These are phyloP conservation scores for Phenacoccus solenopsis DNA, from an alignment of 1,140 invertebrate genomes.

Conservation along the genomic window DNA sequence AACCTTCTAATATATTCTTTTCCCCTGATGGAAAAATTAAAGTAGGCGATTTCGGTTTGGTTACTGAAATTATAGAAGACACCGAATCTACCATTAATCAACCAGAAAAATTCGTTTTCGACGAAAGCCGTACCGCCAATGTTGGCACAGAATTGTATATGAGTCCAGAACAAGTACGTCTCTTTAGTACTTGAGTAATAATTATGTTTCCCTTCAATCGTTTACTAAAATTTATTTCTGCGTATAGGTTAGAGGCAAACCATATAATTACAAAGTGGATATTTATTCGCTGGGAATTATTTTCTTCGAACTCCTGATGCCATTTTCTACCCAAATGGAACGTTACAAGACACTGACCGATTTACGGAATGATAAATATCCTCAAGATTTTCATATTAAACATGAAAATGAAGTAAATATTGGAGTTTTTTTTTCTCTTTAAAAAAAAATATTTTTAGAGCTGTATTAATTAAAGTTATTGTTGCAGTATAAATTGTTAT, in stretches of 20 bases:
- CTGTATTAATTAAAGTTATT: slow-evolving; percentile 25
- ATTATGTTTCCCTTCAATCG: not conserved
- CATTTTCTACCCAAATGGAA: slow-evolving; percentile 85
- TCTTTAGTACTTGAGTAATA: no score
- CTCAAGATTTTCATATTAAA: slow-evolving; percentile 47
- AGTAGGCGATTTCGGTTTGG: slow-evolving; percentile 93
- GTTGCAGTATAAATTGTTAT: slow-evolving; percentile 56
- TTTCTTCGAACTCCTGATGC: slow-evolving; percentile 78
- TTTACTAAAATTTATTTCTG: slow-evolving; percentile 8
- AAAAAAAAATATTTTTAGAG: not conserved
- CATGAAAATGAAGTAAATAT: slow-evolving; percentile 53
- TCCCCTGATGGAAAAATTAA: slow-evolving; percentile 79
- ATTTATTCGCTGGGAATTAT: slow-evolving; percentile 93
- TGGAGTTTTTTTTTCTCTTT: not conserved
- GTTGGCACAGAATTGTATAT: slow-evolving; percentile 91
- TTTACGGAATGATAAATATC: slow-evolving; percentile 54
- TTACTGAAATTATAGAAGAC: slow-evolving; percentile 52
- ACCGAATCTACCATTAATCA: slow-evolving; percentile 23
- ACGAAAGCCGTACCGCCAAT: slow-evolving; percentile 45
- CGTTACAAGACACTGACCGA: slow-evolving; percentile 48
- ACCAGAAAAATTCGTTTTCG: slow-evolving; percentile 25
- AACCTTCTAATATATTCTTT: slow-evolving; percentile 95
- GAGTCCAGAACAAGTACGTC: slow-evolving; percentile 82
- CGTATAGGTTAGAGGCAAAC: slow-evolving; percentile 46
- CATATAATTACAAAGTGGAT: slow-evolving; percentile 90